These are phyloP conservation scores for Drosophila differens DNA, from an alignment of 2,888 invertebrate species.

Conservation along the genomic window DNA sequence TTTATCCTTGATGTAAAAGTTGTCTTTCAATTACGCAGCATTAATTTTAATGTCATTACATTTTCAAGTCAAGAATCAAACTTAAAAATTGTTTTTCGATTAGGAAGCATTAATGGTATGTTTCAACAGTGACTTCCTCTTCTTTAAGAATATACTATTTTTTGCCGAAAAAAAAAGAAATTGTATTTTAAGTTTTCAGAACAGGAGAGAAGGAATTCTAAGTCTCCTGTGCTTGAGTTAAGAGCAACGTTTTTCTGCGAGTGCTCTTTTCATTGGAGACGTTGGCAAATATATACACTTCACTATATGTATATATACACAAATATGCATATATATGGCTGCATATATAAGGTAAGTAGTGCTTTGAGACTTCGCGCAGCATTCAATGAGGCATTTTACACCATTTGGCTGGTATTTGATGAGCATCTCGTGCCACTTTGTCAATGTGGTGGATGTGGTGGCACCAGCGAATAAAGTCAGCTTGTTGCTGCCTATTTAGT, in stretches of 20 bases:
- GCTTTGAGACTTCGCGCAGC: conserved; percentile 54
- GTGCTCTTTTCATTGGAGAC: not conserved
- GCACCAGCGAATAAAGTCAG: conserved; percentile 1
- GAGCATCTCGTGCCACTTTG: conserved; percentile 61
- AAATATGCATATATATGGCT: conserved; percentile 1
- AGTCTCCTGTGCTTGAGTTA: not conserved
- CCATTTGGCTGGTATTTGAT: conserved; percentile 77
- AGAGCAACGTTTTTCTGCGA: not conserved
- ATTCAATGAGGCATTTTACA: conserved; percentile 81
- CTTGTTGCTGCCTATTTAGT: conserved; percentile 66
- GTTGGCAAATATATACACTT: not conserved
- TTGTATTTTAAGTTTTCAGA: not conserved
- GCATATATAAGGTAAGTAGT: conserved; percentile 50
- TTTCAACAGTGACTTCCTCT: not conserved
- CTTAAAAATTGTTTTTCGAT: not conserved
- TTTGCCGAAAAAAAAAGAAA: not conserved
- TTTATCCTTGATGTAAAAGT: not conserved
- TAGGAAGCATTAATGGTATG: no score
- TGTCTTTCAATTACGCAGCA: not conserved
- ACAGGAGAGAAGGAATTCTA: not conserved
- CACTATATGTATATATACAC: not conserved
- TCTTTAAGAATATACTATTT: not conserved
- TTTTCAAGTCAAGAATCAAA: not conserved
- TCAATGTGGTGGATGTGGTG: conserved; percentile 40
- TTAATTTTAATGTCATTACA: not conserved